Conservation (phyloP, 2,113 vertebrate species). For the Canis aureus region DNA sequence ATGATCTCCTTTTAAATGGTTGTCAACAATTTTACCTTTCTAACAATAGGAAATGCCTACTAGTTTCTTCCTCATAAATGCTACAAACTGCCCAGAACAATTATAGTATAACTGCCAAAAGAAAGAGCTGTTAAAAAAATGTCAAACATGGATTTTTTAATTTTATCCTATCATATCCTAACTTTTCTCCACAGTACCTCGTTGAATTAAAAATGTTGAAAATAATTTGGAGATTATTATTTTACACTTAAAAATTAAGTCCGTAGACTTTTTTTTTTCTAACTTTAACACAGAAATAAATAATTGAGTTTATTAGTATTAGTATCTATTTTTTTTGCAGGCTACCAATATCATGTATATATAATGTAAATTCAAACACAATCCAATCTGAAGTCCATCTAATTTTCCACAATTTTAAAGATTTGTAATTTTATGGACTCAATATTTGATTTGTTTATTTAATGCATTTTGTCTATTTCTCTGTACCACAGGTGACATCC, state of each 20-base stretch:
- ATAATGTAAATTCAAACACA: background rate
- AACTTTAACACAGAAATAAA: background rate
- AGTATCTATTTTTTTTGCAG: background rate
- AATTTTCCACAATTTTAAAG: background rate
- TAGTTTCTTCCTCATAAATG: background rate
- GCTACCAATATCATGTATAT: background rate
- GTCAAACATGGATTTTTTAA: background rate
- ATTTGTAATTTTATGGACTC: background rate
- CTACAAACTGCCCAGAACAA: background rate
- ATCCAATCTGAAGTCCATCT: background rate
- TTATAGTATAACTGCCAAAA: background rate
- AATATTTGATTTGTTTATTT: background rate
- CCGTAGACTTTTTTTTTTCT: background rate
- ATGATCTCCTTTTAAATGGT: background rate
- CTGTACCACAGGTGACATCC: background rate
- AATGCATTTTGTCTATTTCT: background rate
- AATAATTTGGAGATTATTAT: background rate
- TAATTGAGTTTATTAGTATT: background rate
- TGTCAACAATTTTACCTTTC: background rate
- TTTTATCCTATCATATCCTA: background rate
- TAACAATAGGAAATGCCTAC: background rate
- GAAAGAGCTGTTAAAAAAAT: slow-evolving; percentile 5
- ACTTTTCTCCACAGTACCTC: background rate
- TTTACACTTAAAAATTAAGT: background rate
- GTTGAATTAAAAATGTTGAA: background rate